These are phyloP conservation scores for Leucania comma DNA, from an alignment of 2,888 invertebrate genomes.

Conservation along the genomic window DNA sequence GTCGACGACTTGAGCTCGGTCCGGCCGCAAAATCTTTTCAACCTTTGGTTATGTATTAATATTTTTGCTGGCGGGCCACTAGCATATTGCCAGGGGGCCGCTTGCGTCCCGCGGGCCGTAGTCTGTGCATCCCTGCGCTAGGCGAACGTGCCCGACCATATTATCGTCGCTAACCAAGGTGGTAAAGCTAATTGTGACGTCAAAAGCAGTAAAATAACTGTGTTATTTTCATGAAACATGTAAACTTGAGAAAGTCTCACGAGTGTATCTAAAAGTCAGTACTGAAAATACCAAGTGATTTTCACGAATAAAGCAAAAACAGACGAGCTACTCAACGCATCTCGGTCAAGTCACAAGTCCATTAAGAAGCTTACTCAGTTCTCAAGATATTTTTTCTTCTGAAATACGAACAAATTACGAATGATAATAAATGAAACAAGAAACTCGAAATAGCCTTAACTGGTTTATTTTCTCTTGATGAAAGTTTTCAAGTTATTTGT, in stretches of 20 bases:
- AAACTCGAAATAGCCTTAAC: slow-evolving; percentile 16
- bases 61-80: too few relatives aligned
- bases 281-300: slow-evolving; percentile 13
- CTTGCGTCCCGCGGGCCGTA: too few relatives aligned
- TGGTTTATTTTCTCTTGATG: slow-evolving; percentile 38
- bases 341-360: slow-evolving; percentile 20
- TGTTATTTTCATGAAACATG: not conserved
- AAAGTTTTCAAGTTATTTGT: slow-evolving; percentile 7
- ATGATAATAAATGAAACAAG: slow-evolving; percentile 34
- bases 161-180: too few relatives aligned
- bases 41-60: too few relatives aligned
- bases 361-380: slow-evolving; percentile 31
- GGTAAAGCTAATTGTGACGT: not conserved
- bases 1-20: too few relatives aligned
- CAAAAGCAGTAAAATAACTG: not conserved
- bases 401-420: slow-evolving; percentile 41
- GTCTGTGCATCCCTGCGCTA: too few relatives aligned
- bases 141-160: too few relatives aligned
- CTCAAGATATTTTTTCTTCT: slow-evolving; percentile 35
- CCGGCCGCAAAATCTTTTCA: too few relatives aligned
- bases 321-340: slow-evolving; percentile 20
- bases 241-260: slow-evolving; percentile 3
- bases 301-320: slow-evolving; percentile 11
- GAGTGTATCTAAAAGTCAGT: slow-evolving; percentile 5
- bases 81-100: too few relatives aligned